Conservation (phyloP, 1,140 invertebrate genomes). For the Orchestia grillus region DNA sequence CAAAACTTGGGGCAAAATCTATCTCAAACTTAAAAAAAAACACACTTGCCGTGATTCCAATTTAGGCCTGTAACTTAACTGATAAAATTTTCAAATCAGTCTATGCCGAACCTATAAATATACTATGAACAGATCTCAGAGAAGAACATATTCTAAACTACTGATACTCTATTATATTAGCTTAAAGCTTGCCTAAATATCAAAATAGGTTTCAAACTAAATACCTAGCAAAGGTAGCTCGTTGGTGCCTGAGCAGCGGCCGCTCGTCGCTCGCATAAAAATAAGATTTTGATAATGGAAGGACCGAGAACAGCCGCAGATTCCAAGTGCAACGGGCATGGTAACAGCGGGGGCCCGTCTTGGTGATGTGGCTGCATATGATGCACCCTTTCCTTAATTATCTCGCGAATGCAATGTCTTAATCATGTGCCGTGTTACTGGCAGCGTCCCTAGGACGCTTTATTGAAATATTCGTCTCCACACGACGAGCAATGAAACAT, state of each 20-base stretch:
- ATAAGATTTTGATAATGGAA: background rate
- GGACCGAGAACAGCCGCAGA: background rate
- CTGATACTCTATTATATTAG: too few species aligned
- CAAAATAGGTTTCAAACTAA: too few species aligned
- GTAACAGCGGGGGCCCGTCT: background rate
- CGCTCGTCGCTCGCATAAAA: background rate
- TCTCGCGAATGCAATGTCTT: slow-evolving; percentile 8
- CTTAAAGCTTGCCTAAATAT: too few species aligned
- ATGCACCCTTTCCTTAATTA: slow-evolving; percentile 53
- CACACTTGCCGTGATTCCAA: too few species aligned
- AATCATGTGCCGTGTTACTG: background rate
- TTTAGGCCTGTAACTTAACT: too few species aligned
- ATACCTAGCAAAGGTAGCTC: too few species aligned
- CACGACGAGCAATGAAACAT: background rate
- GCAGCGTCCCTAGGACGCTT: background rate
- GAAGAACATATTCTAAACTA: too few species aligned
- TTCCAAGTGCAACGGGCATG: background rate
- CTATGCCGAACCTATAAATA: too few species aligned
- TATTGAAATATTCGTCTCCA: background rate
- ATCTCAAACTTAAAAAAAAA: too few species aligned
- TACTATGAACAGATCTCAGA: too few species aligned
- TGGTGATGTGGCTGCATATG: slow-evolving; percentile 6
- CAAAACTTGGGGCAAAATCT: too few species aligned
- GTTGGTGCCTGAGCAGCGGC: background rate
- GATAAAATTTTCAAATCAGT: too few species aligned